Evolutionary conservation across 1,140 invertebrate genomes (phyloP).

Genomic region (Bombus waltoni): DNA sequence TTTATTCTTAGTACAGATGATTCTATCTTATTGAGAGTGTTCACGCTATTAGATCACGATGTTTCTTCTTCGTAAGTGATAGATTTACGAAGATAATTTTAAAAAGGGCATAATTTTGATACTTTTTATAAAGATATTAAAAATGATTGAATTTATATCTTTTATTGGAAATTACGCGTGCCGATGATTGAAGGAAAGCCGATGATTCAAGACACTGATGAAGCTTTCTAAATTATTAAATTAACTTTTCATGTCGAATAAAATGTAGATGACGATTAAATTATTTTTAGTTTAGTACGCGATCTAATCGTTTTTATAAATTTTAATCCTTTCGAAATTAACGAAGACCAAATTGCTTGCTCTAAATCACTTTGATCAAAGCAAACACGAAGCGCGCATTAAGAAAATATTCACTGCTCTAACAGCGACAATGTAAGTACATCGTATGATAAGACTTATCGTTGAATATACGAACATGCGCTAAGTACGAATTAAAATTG

Average conservation of each 20-base stretch:
- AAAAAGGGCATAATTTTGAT: no score
- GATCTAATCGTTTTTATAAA: not conserved
- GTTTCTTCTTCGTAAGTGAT: no score
- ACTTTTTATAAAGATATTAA: no score
- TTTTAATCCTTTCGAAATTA: not conserved
- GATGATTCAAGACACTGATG: no score
- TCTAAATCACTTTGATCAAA: not conserved
- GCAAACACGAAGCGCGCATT: not conserved
- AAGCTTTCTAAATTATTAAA: no score
- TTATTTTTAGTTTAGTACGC: not conserved
- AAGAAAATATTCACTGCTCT: not conserved
- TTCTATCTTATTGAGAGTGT: no score
- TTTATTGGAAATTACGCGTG: no score
- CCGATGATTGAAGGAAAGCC: no score
- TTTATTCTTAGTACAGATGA: not conserved
- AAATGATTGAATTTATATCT: no score
- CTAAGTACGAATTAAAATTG: conserved; percentile 4
- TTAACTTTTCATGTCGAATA: no score
- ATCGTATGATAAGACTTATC: not conserved
- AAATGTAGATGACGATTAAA: not conserved
- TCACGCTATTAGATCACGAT: no score
- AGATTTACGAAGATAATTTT: no score
- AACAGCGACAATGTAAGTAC: not conserved
- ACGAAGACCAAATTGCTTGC: not conserved
- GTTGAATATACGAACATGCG: not conserved